Percentiles rank a stretch among this genome's conserved stretches.
Evolutionary conservation across 1,140 invertebrate species (phyloP).

Genomic region (Venturia canescens): DNA sequence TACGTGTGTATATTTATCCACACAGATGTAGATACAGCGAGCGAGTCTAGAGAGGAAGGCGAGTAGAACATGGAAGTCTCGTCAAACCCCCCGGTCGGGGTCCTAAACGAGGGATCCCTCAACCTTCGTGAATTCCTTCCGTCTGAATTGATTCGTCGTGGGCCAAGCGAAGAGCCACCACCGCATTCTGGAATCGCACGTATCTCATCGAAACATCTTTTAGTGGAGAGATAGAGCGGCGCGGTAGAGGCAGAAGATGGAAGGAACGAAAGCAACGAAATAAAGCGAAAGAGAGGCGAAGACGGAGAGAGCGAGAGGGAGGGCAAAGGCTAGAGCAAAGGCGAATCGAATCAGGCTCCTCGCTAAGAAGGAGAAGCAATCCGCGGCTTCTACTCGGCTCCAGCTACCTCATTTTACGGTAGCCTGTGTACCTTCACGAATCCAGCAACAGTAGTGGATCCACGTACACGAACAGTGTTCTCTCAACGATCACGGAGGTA

Average conservation of each 20-base stretch:
- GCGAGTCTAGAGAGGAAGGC: background rate
- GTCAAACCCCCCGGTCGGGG: constrained; percentile 37
- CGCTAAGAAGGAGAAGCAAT: constrained; percentile 22
- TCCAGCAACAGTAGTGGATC: background rate
- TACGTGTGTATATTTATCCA: background rate
- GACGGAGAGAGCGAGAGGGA: background rate
- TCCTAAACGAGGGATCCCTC: constrained; percentile 42
- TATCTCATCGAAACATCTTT: constrained; percentile 20
- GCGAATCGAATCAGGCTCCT: constrained; percentile 53
- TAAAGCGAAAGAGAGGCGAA: background rate
- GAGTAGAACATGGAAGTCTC: constrained; percentile 29
- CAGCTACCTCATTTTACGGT: constrained; percentile 32
- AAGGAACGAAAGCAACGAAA: background rate
- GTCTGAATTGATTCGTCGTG: constrained; percentile 56
- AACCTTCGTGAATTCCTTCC: constrained; percentile 53
- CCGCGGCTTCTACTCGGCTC: constrained; percentile 19
- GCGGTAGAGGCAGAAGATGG: background rate
- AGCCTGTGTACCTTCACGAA: background rate
- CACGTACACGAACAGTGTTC: too few species aligned
- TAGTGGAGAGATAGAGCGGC: background rate
- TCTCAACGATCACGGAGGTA: background rate
- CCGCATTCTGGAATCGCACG: constrained; percentile 7
- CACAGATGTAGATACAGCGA: background rate
- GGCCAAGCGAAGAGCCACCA: constrained; percentile 16
- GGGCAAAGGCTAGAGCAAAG: background rate